Evolutionary conservation across 2,113 vertebrate species (phyloP), one percentile per base, ranked within the genome.

Genomic region (Austrofundulus limnaeus): DNA sequence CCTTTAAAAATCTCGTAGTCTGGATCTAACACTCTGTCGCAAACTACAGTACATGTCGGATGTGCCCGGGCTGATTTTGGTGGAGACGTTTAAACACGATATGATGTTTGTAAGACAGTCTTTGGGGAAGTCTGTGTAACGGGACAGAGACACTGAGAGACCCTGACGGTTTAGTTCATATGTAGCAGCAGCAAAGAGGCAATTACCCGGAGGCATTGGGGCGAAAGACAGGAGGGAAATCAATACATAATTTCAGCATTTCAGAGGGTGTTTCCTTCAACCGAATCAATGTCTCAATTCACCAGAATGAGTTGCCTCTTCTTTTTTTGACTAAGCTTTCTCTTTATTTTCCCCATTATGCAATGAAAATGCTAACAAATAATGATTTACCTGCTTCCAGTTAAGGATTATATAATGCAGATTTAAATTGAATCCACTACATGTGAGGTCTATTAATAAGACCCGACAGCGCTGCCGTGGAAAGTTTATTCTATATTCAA

Each of bases 221-320:
- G 80, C 83, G 81, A 86, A 83, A 82, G 86, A 90, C 85, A 79
- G 83, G 60, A 81, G 67, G 51, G 88, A 88, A 90, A 90, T 90
- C 88, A 89, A 90, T 89, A 88, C 42, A 90, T 89, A 79, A 90
- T 90, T 89, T 87, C 82, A 86, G 80, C 73, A 77, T 90, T 89
- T 89, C 83, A 89, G 78, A 85, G 72, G 66, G 83, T 85, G 83
- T 85, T 90, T 90, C 84, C 86, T 76, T 88, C 83, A 70, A 57
- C 72, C 61, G 78, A 84, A 79, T 84, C 70, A 63, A 86, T 77
- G 85, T 88, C 85, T 90, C 75, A 79, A 87, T 88, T 86, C 71
- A 81, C 66, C 62, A 43, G 24, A 41, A 52, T 79, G 65, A 78
- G 41, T 28, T 61, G 51, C 64, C 63, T 56, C 19, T 23, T 21